These are phyloP conservation scores for Chionomys nivalis DNA, from an alignment of 2,113 vertebrate species.

Conservation along the genomic window DNA sequence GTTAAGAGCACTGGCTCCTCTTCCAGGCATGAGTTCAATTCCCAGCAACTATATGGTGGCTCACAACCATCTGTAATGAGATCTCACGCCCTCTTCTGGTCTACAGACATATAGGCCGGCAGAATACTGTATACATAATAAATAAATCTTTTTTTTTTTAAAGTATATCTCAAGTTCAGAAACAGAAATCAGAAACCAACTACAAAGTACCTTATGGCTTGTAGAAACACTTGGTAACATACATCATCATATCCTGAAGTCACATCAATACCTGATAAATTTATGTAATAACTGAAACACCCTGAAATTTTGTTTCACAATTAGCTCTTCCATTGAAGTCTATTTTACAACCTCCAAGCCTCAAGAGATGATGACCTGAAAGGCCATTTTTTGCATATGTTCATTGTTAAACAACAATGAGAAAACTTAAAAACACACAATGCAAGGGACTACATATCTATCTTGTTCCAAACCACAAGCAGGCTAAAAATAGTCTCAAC, in stretches of 20 bases:
- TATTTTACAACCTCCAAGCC: slow-evolving; percentile 54
- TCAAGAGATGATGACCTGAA: slow-evolving; percentile 47
- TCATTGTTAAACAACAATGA: not conserved
- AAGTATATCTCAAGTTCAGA: slow-evolving; percentile 3
- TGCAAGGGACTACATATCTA: slow-evolving; percentile 34
- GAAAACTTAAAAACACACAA: slow-evolving; percentile 60
- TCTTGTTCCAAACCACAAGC: slow-evolving; percentile 14
- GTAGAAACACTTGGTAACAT: not conserved
- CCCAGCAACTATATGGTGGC: no score
- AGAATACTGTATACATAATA: no score
- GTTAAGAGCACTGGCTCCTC: no score
- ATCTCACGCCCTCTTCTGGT: no score
- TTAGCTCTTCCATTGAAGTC: slow-evolving; percentile 31
- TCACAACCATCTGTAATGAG: no score
- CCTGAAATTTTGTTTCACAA: slow-evolving; percentile 49
- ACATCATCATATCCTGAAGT: slow-evolving; percentile 8
- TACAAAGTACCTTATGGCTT: slow-evolving; percentile 16
- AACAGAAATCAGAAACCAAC: slow-evolving; percentile 55
- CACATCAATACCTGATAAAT: slow-evolving; percentile 20
- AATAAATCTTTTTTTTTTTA: not conserved
- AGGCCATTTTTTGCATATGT: slow-evolving; percentile 24
- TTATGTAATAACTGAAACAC: slow-evolving; percentile 8
- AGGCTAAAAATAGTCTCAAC: slow-evolving; percentile 53
- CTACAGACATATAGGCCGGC: no score
- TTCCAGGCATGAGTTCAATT: no score